phyloP scores from a whole-genome alignment of 1,140 invertebrate genomes.

The Asobara japonica region DNA sequence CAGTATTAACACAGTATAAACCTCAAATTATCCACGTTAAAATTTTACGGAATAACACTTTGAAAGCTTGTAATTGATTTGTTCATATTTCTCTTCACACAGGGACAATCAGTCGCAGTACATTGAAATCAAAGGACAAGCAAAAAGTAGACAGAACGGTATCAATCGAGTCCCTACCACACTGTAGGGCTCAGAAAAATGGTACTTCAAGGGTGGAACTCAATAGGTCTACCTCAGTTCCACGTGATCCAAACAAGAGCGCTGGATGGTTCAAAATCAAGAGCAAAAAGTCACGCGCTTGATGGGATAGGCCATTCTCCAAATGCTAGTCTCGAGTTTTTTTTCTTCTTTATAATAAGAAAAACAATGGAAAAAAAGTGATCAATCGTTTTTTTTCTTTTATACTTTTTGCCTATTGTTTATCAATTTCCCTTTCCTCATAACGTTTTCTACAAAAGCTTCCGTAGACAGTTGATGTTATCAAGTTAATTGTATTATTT shows the following conservation, averaged over 20 bases:
- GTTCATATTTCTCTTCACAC: background rate
- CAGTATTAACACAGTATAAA: too few species aligned
- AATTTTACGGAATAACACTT: too few species aligned
- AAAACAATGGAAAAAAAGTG: background rate
- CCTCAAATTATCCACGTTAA: too few species aligned
- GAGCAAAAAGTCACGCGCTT: constrained; percentile 70
- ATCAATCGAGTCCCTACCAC: constrained; percentile 71
- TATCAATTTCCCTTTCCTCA: background rate
- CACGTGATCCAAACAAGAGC: constrained; percentile 74
- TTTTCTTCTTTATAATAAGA: constrained; percentile 30
- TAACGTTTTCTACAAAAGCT: background rate
- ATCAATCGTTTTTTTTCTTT: background rate
- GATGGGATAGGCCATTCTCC: constrained; percentile 61
- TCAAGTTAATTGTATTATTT: constrained; percentile 4
- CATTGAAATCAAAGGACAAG: constrained; percentile 65
- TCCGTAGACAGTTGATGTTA: background rate
- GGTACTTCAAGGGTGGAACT: constrained; percentile 61
- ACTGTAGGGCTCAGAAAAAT: constrained; percentile 53
- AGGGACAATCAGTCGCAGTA: constrained; percentile 66
- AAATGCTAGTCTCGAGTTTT: constrained; percentile 66
- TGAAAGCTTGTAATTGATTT: too few species aligned
- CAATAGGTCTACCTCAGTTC: constrained; percentile 74
- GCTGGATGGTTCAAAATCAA: constrained; percentile 78
- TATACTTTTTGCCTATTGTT: background rate
- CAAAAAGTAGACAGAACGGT: constrained; percentile 67